Evolutionary conservation across 2,888 invertebrate species (phyloP), one percentile per base, ranked within the genome.

Genomic region (Andrena camellia): DNA sequence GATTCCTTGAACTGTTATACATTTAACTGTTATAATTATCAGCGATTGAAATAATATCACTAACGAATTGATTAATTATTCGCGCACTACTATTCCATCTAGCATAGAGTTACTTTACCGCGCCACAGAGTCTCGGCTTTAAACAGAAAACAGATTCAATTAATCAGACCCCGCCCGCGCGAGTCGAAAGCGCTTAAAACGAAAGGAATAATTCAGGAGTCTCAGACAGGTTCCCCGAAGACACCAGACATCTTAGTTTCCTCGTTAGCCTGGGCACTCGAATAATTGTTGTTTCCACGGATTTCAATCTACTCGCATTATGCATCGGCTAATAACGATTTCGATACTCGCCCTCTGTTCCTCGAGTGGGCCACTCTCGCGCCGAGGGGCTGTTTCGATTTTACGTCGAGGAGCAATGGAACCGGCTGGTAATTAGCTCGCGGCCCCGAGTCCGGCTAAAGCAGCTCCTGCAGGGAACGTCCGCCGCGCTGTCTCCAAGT

Each of bases 291-390:
- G 31, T 48, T 33, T 20, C 62, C 70, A 23, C 35, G 60, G 42
- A 48, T 48, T 70, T 77, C 48, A 63, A 69, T 77, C 63, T 54
- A 20, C 50, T 26, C 23, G 50, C 42, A 80, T 80, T 80, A 80
- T 71, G 78, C 80, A 31, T 50, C 64, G n/a, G 63, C 64, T 80
- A 80, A 80, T 78, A 71, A 80, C 64, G 64, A 72, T 77, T 54
- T 57, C 31, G 75, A 69, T 60, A 23, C 59, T 13, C 35, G 62
- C 26, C 13, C 13, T 20, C 48, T 23, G 60, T 33, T n/a, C 13
- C 8, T 76, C 20, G 10, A 57, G 35, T 52, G 35, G 20, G 1
- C 42, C 2, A 0, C 48, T 10, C n/a, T 26, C 13, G 23, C 67
- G 20, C n/a, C 35, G 17, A 42, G 13, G 50, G 8, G 33, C 17